Evolutionary conservation across 2,113 vertebrate genomes (phyloP).

Genomic region (Ellobius talpinus): DNA sequence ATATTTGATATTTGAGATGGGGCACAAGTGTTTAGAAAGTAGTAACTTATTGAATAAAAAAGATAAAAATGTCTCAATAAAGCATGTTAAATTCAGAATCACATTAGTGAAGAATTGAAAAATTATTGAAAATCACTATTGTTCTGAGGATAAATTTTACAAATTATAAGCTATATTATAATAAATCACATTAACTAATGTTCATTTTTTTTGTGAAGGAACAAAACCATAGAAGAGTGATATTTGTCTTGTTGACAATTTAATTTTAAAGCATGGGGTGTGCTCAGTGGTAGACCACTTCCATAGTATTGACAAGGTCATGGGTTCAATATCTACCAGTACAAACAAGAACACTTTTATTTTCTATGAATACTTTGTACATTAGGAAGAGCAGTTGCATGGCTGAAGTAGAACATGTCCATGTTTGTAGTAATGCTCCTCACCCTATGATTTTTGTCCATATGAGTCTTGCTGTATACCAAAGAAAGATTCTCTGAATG

Average conservation of each 20-base stretch:
- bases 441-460: neutral
- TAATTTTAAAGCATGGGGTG: neutral
- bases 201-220: constrained; percentile 1
- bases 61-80: constrained; percentile 11
- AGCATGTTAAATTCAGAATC: neutral
- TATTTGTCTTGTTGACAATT: neutral
- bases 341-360: neutral
- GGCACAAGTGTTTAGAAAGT: neutral
- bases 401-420: neutral
- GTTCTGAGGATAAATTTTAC: neutral
- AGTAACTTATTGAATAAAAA: constrained; percentile 22
- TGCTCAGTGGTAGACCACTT: neutral
- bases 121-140: neutral
- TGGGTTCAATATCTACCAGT: neutral
- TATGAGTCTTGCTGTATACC: neutral
- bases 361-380: neutral
- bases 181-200: neutral
- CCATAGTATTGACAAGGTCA: too few relatives aligned
- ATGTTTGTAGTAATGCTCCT: neutral
- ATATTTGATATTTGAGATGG: neutral
- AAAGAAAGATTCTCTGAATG: neutral
- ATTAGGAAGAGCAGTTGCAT: neutral
- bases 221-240: neutral
- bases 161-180: neutral
- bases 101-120: neutral